Conservation (phyloP, 2,113 vertebrate genomes). For the Gobiocypris rarus region DNA sequence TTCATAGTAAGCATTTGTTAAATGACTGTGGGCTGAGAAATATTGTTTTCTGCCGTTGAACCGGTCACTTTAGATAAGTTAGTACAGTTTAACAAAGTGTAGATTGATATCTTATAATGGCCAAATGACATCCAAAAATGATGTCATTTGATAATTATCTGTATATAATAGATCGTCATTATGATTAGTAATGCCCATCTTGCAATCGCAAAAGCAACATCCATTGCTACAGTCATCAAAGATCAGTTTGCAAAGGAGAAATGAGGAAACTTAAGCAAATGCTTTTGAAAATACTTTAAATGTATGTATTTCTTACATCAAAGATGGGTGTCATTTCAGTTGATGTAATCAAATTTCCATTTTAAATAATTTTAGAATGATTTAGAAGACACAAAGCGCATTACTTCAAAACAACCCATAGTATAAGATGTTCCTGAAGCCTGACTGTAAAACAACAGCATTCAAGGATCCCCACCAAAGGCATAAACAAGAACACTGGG, state of each 20-base stretch:
- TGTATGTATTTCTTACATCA: background rate
- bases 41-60: background rate
- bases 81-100: background rate
- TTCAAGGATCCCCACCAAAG: constrained; percentile 43
- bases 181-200: background rate
- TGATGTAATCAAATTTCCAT: constrained; percentile 1
- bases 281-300: background rate
- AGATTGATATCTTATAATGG: background rate
- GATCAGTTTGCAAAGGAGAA: constrained; percentile 20
- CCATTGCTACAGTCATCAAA: background rate
- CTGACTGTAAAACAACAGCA: constrained; percentile 42
- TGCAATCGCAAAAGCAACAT: background rate
- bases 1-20: too few relatives aligned
- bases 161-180: background rate
- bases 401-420: background rate
- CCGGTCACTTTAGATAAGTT: background rate
- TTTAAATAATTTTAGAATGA: background rate
- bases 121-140: background rate
- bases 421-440: background rate
- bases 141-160: background rate
- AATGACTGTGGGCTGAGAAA: background rate
- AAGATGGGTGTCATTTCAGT: background rate
- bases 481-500: constrained; percentile 27
- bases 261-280: constrained; percentile 9
- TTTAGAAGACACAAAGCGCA: background rate